A percentile compares a stretch with the other conserved stretches of the same genome.
These are phyloP conservation scores for Macropis europaea DNA, from an alignment of 2,888 invertebrate genomes.

Conservation along the genomic window DNA sequence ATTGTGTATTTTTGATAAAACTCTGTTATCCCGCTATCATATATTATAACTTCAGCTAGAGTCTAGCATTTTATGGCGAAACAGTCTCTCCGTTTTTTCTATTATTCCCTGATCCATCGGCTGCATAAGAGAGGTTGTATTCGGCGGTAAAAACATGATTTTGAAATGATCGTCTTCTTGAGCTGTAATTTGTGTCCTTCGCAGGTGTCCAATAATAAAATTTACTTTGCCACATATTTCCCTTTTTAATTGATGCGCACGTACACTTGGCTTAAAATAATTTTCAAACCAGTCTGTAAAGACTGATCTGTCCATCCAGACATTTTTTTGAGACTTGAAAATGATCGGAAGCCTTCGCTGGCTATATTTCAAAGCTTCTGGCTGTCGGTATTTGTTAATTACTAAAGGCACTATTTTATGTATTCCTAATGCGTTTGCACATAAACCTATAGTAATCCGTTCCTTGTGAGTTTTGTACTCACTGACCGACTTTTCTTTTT, in stretches of 20 bases:
- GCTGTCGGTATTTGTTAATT: slow-evolving; percentile 49
- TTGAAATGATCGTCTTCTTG: slow-evolving; percentile 22
- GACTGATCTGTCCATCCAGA: slow-evolving; percentile 62
- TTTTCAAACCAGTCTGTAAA: slow-evolving; percentile 60
- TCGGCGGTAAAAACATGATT: slow-evolving; percentile 57
- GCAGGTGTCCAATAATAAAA: slow-evolving; percentile 53
- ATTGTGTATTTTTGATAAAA: slow-evolving; percentile 36
- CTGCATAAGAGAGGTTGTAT: slow-evolving; percentile 59
- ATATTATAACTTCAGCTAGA: slow-evolving; percentile 38
- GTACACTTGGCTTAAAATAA: slow-evolving; percentile 51
- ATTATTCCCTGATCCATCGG: slow-evolving; percentile 66
- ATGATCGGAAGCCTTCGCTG: slow-evolving; percentile 42
- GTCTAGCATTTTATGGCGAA: slow-evolving; percentile 42
- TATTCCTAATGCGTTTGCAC: slow-evolving; percentile 64
- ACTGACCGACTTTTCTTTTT: slow-evolving; percentile 47
- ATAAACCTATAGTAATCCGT: slow-evolving; percentile 61
- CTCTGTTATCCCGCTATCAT: slow-evolving; percentile 34
- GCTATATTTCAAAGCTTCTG: slow-evolving; percentile 60
- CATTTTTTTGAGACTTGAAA: slow-evolving; percentile 51
- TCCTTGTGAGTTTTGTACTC: slow-evolving; percentile 61
- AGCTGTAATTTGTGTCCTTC: slow-evolving; percentile 25
- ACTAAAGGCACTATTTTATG: slow-evolving; percentile 53
- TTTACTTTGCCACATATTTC: slow-evolving; percentile 31
- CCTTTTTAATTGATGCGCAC: slow-evolving; percentile 14
- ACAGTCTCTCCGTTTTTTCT: slow-evolving; percentile 55